These are phyloP conservation scores for Hormaphis cornu DNA, from an alignment of 1,140 invertebrate genomes.

Conservation along the genomic window DNA sequence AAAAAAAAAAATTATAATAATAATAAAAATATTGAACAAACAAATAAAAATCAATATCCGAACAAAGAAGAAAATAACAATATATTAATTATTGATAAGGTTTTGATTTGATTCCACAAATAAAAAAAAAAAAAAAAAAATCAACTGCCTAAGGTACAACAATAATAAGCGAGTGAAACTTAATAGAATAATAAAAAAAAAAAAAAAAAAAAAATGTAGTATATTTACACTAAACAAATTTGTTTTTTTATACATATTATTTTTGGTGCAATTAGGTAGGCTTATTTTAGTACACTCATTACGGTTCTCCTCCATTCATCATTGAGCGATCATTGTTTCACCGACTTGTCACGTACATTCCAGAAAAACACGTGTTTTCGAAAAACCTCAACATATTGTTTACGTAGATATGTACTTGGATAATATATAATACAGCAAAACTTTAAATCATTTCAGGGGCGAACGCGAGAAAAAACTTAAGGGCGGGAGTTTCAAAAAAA, in stretches of 20 bases:
- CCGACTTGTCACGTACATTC: background rate
- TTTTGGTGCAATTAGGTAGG: conserved; percentile 28
- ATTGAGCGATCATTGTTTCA: background rate
- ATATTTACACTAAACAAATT: conserved; percentile 28
- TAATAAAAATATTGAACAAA: conserved; percentile 25
- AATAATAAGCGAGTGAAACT: conserved; percentile 28
- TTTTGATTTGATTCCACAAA: conserved; percentile 28
- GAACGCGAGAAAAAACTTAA: too few relatives aligned
- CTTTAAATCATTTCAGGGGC: too few relatives aligned
- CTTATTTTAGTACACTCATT: conserved; percentile 20
- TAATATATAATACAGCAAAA: too few relatives aligned
- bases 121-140: background rate
- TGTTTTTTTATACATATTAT: conserved; percentile 5
- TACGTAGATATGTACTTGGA: background rate
- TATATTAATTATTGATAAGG: conserved; percentile 8
- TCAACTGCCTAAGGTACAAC: conserved; percentile 32
- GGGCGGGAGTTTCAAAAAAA: too few relatives aligned
- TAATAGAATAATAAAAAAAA: conserved; percentile 29
- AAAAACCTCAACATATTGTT: background rate
- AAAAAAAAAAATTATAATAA: background rate
- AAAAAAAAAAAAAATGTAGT: conserved; percentile 10
- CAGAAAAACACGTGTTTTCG: background rate
- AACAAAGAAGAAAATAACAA: conserved; percentile 18
- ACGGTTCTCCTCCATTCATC: background rate
- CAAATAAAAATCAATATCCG: conserved; percentile 15